Conservation (phyloP, 2,888 invertebrate species). For the Odontocerum albicorne region DNA sequence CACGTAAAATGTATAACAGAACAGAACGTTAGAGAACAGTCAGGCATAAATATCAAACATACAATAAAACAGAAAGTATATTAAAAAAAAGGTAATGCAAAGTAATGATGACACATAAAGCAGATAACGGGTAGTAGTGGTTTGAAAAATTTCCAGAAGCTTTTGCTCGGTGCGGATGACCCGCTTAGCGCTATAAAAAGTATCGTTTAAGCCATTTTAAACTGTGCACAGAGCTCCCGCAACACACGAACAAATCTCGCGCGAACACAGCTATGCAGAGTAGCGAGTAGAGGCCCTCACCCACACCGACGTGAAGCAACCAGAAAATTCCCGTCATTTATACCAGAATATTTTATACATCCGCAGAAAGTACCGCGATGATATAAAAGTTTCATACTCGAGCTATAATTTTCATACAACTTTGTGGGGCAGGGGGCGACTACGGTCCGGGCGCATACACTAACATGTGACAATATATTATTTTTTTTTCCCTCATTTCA, state of each 20-base stretch:
- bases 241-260: constrained; percentile 11
- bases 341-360: constrained; percentile 36
- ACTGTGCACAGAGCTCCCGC: constrained; percentile 18
- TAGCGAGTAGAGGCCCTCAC: constrained; percentile 20
- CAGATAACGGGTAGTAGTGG: too few relatives aligned
- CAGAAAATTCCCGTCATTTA: constrained; percentile 31
- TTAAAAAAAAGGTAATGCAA: too few relatives aligned
- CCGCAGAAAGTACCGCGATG: constrained; percentile 37
- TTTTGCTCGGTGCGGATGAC: too few relatives aligned
- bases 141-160: too few relatives aligned
- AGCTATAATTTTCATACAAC: constrained; percentile 37
- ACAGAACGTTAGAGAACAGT: too few relatives aligned
- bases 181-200: constrained; percentile 19
- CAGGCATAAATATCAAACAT: too few relatives aligned
- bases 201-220: constrained; percentile 30
- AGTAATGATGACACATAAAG: too few relatives aligned
- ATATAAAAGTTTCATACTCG: constrained; percentile 37
- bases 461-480: too few relatives aligned
- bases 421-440: constrained; percentile 20
- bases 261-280: constrained; percentile 16
- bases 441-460: background rate
- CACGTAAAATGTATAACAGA: too few relatives aligned
- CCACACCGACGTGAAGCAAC: constrained; percentile 1
- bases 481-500: too few relatives aligned
- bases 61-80: too few relatives aligned